phyloP scores from a whole-genome alignment of 1,140 invertebrate species.

The Varroa destructor region DNA sequence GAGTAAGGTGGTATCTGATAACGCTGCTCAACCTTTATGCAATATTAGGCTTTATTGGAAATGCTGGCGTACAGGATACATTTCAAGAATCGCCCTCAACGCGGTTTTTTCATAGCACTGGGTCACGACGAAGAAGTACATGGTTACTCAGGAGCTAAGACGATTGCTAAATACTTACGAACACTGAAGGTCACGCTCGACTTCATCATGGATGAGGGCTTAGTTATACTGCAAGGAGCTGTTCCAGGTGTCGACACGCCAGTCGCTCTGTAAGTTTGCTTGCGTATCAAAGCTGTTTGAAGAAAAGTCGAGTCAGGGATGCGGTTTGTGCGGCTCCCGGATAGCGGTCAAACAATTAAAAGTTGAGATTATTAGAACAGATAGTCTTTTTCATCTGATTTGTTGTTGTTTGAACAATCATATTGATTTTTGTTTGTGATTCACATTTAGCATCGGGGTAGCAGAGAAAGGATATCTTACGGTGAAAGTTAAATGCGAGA shows the following conservation, averaged over 20 bases:
- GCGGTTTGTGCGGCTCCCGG: not conserved
- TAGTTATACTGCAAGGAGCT: constrained; percentile 41
- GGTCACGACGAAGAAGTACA: constrained; percentile 51
- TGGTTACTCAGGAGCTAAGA: constrained; percentile 43
- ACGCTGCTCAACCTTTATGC: too few species aligned
- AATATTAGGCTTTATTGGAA: constrained; percentile 45
- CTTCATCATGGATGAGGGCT: constrained; percentile 48
- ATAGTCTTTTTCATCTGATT: not conserved
- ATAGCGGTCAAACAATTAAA: too few species aligned
- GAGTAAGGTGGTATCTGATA: too few species aligned
- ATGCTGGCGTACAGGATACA: constrained; percentile 44
- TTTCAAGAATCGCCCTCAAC: constrained; percentile 40
- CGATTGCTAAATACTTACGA: constrained; percentile 40
- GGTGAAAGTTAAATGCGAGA: constrained; percentile 42
- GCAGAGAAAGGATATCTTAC: constrained; percentile 47
- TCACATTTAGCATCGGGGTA: constrained; percentile 42
- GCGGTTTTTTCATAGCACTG: constrained; percentile 49
- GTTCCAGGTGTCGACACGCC: constrained; percentile 42
- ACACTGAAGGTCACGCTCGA: constrained; percentile 42
- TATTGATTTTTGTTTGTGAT: constrained; percentile 30
- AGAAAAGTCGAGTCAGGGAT: not conserved
- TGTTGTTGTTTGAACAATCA: not conserved
- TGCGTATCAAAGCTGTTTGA: not conserved
- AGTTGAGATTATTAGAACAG: too few species aligned
- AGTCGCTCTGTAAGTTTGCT: constrained; percentile 42